These are phyloP conservation scores for Huso huso DNA, from an alignment of 2,797 vertebrate species.

Conservation along the genomic window DNA sequence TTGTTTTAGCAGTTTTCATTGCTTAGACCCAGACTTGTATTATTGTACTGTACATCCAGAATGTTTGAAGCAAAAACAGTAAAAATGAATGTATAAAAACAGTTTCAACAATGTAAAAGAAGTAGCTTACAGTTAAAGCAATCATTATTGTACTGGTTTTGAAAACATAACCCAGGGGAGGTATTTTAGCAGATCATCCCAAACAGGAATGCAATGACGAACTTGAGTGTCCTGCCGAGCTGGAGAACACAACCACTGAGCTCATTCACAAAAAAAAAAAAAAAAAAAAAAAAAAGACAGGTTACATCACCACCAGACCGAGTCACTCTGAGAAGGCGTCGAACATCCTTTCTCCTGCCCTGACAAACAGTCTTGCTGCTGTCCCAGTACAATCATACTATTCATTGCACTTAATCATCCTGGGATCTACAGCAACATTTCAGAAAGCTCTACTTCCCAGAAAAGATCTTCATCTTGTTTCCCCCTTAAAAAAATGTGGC, in stretches of 20 bases:
- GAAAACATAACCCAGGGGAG: conserved; percentile 6
- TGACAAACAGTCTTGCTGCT: conserved; percentile 12
- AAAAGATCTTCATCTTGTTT: neutral
- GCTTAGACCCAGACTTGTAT: too few relatives aligned
- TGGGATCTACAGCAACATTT: conserved; percentile 1
- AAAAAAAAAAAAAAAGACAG: conserved; percentile 22
- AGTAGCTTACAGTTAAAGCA: too few relatives aligned
- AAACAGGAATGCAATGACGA: conserved; percentile 27
- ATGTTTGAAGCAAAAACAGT: too few relatives aligned
- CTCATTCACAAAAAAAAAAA: conserved; percentile 35
- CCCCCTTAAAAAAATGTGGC: neutral
- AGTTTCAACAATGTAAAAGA: too few relatives aligned
- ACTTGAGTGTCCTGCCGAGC: conserved; percentile 29
- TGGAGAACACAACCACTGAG: conserved; percentile 38
- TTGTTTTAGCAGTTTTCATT: too few relatives aligned
- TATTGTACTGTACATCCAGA: too few relatives aligned
- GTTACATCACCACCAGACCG: conserved; percentile 40
- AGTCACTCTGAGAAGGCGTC: conserved; percentile 11
- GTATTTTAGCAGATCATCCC: conserved; percentile 24
- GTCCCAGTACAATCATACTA: conserved; percentile 25
- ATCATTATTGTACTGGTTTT: too few relatives aligned
- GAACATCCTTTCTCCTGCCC: conserved; percentile 5
- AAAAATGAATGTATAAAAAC: too few relatives aligned
- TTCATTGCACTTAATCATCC: conserved; percentile 9
- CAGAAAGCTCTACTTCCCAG: conserved; percentile 2